phyloP scores from a whole-genome alignment of 2,113 vertebrate genomes.

The Equus przewalskii region DNA sequence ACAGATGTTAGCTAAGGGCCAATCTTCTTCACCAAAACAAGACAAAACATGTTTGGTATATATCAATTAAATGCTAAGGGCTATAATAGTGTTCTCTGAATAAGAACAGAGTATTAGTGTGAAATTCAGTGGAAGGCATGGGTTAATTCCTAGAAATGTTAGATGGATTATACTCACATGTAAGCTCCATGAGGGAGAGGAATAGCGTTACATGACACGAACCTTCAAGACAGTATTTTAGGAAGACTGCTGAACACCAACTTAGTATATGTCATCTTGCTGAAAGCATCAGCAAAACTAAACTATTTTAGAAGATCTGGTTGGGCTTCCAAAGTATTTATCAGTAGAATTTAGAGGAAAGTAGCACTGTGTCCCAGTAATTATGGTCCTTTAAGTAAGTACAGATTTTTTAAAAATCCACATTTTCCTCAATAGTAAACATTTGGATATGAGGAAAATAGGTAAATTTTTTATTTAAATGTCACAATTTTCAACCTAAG shows the following conservation, averaged over 20 bases:
- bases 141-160: not conserved
- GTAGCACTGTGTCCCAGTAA: not conserved
- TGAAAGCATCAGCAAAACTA: constrained; percentile 9
- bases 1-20: too few relatives aligned
- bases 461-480: constrained; percentile 7
- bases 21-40: too few relatives aligned
- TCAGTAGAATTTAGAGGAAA: not conserved
- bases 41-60: not conserved
- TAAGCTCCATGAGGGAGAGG: not conserved
- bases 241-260: not conserved
- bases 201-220: not conserved
- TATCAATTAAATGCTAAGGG: not conserved
- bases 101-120: not conserved
- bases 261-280: not conserved
- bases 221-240: not conserved
- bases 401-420: constrained; percentile 46
- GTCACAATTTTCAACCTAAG: constrained; percentile 9
- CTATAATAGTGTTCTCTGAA: not conserved
- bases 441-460: not conserved
- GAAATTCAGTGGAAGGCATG: not conserved
- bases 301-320: constrained; percentile 1
- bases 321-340: constrained; percentile 43
- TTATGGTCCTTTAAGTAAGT: not conserved
- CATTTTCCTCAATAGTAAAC: not conserved
- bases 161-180: not conserved